Evolutionary conservation across 2,113 vertebrate genomes (phyloP).

Genomic region (Pseudopipra pipra): DNA sequence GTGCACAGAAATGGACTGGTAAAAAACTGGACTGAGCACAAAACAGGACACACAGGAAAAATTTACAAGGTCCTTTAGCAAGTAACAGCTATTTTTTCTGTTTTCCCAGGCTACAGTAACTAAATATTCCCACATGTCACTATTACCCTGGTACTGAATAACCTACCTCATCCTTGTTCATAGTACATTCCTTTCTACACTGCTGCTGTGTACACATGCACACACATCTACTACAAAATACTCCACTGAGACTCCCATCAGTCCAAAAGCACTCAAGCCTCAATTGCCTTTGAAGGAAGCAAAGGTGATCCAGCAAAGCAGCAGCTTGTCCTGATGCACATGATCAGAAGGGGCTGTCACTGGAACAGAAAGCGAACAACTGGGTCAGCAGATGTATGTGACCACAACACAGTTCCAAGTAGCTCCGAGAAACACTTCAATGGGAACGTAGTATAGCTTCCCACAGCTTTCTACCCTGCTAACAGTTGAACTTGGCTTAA

Average conservation of each 20-base stretch:
- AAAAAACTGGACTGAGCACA: not conserved
- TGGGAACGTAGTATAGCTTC: rapidly evolving
- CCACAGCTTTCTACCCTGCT: not conserved
- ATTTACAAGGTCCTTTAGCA: not conserved
- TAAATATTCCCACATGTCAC: not conserved
- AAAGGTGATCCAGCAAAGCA: not conserved
- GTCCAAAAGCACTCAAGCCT: not conserved
- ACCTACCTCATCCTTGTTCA: not conserved
- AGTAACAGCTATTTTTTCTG: not conserved
- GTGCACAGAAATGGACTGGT: not conserved
- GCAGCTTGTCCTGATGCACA: not conserved
- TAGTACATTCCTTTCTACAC: not conserved
- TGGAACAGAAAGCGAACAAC: not conserved
- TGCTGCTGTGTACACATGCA: not conserved
- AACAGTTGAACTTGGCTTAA: not conserved
- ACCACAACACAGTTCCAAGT: not conserved
- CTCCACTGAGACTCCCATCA: not conserved
- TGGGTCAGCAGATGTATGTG: not conserved
- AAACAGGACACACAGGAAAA: not conserved
- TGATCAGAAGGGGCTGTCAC: not conserved
- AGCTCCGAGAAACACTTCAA: not conserved
- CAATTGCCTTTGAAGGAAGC: not conserved
- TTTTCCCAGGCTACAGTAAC: not conserved
- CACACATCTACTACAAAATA: not conserved
- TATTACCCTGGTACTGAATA: not conserved